Conservation (phyloP, 53 echinoderm and acorn worm species). For the Crossaster papposus region DNA sequence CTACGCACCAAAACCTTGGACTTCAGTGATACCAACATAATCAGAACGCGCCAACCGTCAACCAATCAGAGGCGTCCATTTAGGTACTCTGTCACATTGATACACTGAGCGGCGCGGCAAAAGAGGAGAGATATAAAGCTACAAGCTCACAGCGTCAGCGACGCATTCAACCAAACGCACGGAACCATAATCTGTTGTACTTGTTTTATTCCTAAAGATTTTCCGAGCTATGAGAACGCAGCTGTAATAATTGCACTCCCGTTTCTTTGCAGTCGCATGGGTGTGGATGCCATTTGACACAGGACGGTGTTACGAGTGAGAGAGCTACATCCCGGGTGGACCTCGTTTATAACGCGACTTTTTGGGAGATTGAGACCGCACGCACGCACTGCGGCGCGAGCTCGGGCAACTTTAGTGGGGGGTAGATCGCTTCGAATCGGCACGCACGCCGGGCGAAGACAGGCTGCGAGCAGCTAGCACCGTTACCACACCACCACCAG, state of each 20-base stretch:
- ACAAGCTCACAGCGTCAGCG: neutral
- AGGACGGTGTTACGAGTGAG: neutral
- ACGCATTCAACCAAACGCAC: neutral
- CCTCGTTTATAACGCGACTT: neutral
- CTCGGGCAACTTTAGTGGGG: neutral
- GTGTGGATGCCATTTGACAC: conserved; percentile 5
- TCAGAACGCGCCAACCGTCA: conserved; percentile 8
- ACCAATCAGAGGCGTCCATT: conserved; percentile 31
- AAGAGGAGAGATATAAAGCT: neutral
- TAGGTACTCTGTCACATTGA: neutral
- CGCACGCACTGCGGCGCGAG: neutral
- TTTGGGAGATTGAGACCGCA: neutral
- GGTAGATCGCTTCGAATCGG: conserved; percentile 6
- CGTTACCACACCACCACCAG: neutral
- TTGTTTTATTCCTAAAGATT: neutral
- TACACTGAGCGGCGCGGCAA: neutral
- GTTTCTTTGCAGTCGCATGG: conserved; percentile 6
- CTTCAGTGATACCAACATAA: conserved; percentile 38
- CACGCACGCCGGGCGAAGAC: neutral
- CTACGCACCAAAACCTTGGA: conserved; percentile 6
- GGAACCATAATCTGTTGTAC: neutral
- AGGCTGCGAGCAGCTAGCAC: conserved; percentile 28
- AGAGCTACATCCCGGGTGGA: neutral
- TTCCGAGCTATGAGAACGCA: neutral
- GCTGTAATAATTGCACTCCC: neutral